phyloP scores from a whole-genome alignment of 1,140 invertebrate genomes.

The Drosophila kepulauana region DNA sequence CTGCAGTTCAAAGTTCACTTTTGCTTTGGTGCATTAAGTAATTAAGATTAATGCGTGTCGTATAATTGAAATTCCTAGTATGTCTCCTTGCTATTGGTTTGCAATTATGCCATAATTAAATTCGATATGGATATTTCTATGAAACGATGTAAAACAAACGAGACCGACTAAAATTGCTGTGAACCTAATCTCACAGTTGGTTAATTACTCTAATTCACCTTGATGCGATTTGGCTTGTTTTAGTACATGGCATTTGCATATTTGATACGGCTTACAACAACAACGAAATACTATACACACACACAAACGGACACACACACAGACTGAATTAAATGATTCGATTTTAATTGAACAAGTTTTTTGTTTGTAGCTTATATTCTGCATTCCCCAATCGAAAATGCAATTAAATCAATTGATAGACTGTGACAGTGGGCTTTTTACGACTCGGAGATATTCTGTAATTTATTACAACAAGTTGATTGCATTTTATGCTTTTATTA shows the following conservation, averaged over 20 bases:
- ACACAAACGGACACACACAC: neutral
- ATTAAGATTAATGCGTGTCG: slow-evolving; percentile 46
- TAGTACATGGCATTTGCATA: slow-evolving; percentile 21
- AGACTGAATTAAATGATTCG: slow-evolving; percentile 5
- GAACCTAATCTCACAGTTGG: slow-evolving; percentile 11
- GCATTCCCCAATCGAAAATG: slow-evolving; percentile 17
- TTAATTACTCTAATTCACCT: slow-evolving; percentile 27
- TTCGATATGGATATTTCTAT: neutral
- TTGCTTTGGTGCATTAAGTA: slow-evolving; percentile 31
- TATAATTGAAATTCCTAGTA: slow-evolving; percentile 14
- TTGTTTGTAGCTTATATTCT: neutral
- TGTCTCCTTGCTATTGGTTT: neutral
- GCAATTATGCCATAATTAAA: slow-evolving; percentile 3
- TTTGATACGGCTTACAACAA: slow-evolving; percentile 10
- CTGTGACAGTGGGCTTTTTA: neutral
- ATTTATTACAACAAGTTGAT: neutral
- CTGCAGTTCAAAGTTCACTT: slow-evolving; percentile 25
- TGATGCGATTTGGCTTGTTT: slow-evolving; percentile 24
- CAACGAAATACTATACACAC: slow-evolving; percentile 3
- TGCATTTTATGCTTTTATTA: too few relatives aligned
- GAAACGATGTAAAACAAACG: neutral
- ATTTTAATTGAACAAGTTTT: slow-evolving; percentile 25
- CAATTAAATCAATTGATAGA: slow-evolving; percentile 28
- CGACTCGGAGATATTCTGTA: slow-evolving; percentile 8
- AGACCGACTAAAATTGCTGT: neutral